phyloP scores from a whole-genome alignment of 2,888 invertebrate genomes.

The Notodonta ziczac region DNA sequence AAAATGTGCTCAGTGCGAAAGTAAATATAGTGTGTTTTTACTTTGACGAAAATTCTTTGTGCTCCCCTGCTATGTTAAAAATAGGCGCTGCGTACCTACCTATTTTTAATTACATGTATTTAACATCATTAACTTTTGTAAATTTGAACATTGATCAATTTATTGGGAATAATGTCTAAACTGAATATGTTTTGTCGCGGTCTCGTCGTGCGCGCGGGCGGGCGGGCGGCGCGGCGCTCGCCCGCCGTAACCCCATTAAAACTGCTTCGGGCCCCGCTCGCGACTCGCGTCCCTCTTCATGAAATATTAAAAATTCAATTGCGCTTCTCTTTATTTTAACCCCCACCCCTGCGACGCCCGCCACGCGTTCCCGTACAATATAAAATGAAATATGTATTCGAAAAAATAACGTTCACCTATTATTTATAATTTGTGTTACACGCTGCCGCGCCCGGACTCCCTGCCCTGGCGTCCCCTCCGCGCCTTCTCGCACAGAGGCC shows the following conservation, averaged over 20 bases:
- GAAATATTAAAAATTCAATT: constrained; percentile 85
- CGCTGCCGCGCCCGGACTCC: constrained; percentile 43
- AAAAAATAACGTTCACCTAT: constrained; percentile 81
- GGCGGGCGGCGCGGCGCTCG: constrained; percentile 34
- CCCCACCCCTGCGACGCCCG: constrained; percentile 73
- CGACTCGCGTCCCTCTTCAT: constrained; percentile 78
- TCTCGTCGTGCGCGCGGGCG: constrained; percentile 9
- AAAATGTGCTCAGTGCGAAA: too few species aligned
- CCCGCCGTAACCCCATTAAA: constrained; percentile 77
- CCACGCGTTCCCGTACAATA: constrained; percentile 72
- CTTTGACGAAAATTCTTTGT: too few species aligned
- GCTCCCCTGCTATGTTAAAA: too few species aligned
- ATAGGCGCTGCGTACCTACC: too few species aligned
- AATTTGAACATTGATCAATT: too few species aligned
- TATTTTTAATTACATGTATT: too few species aligned
- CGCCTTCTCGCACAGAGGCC: constrained; percentile 41
- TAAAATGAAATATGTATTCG: constrained; percentile 83
- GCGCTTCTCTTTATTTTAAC: constrained; percentile 85
- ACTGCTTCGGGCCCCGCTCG: constrained; percentile 66
- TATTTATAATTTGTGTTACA: constrained; percentile 81
- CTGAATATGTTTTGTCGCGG: neutral
- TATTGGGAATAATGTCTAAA: neutral
- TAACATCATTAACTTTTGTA: too few species aligned
- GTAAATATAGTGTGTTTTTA: too few species aligned
- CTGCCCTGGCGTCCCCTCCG: constrained; percentile 21